Base-by-base conservation (phyloP, 1,140 invertebrate species). In the Bombus difficillimus region DNA sequence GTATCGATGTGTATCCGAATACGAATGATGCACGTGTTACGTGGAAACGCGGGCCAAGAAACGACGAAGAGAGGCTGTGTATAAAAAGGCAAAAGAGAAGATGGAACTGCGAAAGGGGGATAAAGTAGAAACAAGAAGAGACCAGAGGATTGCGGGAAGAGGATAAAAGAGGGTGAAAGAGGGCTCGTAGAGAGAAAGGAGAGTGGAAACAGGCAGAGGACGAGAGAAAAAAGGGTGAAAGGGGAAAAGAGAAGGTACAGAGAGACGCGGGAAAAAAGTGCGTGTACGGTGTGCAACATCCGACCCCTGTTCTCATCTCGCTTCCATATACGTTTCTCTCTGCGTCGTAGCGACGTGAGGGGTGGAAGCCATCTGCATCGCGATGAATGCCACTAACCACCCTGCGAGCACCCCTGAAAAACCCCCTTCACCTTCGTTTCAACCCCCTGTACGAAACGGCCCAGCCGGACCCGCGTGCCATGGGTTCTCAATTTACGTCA, bases 351-450 rank as follows among this genome's bases (percentile, higher is more conserved):
- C 37, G 88, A 88, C 86, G 88, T 87, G 92, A 92, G 92, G 93
- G 92, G 92, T 93, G 93, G 93, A 94, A 94, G 92, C 94, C 94
- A 95, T 94, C 93, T 94, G 94, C 94, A 95, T 95, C 93, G 92
- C 93, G 90, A 95, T 95, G 93, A 94, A 95, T 95, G 93, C 94
- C 89, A 89, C 89, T 89, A 88, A 88, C 87, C 91, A 91, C 90
- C 90, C 90, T 91, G 76, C 87, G 78, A 90, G 84, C 86, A 88
- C 76, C 87, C 89, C 88, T 88, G 81, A 68, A 88, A 90, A 92
- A 91, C 79, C 86, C 86, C 90, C 90, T 77, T 88, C 81, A 77
- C 93, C 93, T 92, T 92, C 93, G 83, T 90, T 92, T 92, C 91
- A 92, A 92, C 93, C 93, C 47, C 94, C 93, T 93, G 86, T 86